Percentiles rank a stretch among this genome's conserved stretches.
Evolutionary conservation across 2,797 vertebrate genomes (phyloP).

Genomic region (Florisuga fusca): DNA sequence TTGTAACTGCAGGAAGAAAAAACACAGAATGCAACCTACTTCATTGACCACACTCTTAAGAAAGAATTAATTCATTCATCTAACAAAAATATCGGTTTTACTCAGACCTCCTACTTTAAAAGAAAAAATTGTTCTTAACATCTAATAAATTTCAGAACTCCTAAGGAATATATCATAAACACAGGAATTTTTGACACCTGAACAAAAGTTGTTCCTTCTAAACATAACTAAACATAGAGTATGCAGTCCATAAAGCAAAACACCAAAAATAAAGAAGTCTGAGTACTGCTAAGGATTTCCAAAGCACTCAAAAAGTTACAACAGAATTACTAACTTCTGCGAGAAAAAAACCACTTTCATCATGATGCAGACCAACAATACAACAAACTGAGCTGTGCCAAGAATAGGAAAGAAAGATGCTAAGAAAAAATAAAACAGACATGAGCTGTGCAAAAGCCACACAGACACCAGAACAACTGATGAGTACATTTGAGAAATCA

Average conservation of each 20-base stretch:
- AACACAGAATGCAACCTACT: neutral
- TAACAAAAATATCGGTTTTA: neutral
- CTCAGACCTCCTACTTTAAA: neutral
- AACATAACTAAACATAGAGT: neutral
- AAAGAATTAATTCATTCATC: neutral
- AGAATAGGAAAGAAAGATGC: neutral
- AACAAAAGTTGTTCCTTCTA: neutral
- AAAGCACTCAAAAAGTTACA: neutral
- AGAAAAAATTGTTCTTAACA: neutral
- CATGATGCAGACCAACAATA: neutral
- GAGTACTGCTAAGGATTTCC: neutral
- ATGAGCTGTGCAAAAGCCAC: neutral
- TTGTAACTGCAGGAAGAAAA: conserved; percentile 82
- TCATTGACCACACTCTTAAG: neutral
- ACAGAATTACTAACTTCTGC: neutral
- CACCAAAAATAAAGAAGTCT: neutral
- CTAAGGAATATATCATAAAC: neutral
- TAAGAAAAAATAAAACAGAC: neutral
- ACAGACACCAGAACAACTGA: neutral
- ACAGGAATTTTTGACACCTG: neutral
- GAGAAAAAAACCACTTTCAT: neutral
- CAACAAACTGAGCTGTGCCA: neutral
- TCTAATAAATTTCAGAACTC: neutral
- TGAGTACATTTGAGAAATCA: neutral
- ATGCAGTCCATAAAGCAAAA: neutral